Base-by-base conservation (phyloP, 2,797 vertebrate species). In the Tachyglossus aculeatus region DNA sequence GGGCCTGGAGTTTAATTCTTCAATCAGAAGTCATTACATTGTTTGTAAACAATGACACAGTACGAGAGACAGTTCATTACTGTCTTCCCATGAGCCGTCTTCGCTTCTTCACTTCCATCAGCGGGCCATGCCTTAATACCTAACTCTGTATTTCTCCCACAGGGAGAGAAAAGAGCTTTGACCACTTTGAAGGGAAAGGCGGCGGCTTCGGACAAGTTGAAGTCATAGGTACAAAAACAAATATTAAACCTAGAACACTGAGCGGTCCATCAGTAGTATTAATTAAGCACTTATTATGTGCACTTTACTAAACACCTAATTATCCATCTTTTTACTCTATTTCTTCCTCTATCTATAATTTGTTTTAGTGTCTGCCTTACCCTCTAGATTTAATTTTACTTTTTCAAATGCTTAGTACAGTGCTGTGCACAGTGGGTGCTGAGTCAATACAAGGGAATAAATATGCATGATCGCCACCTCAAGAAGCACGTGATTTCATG, bases 21-120 rank as follows among this genome's bases (percentile, higher is more conserved):
- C 80, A 88, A 86, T 86, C 78, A 84, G 69, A 63, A 80, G 78
- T 87, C 81, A 88, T 89, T 86, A 87, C 2, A 75, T 65, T 86
- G 77, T 88, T 86, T 83, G 83, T 87, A 88, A 85, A 87, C 82
- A 89, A 82, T 81, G 54, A 69, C 72, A 85, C 74, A 70, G 29
- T 72, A 78, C 70, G 83, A 85, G 85, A 88, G 85, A 78, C 34
- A 6, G 67, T 75, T 88, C 87, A 88, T 89, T 82, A 74, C 64
- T 47, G 61, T 43, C 72, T 85, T 71, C 70, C 67, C 56, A 25
- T 38, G 71, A 36, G 40, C 51, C 1, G 0, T 50, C 64, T 74
- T 64, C 16, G 45, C 64, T 67, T 74, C 59, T 56, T 80, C 55
- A 59, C 79, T 82, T 77, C 54, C 60, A 70, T 72, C 70, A 71